Evolutionary conservation across 2,888 invertebrate species (phyloP).

Genomic region (Calameuta filiformis): DNA sequence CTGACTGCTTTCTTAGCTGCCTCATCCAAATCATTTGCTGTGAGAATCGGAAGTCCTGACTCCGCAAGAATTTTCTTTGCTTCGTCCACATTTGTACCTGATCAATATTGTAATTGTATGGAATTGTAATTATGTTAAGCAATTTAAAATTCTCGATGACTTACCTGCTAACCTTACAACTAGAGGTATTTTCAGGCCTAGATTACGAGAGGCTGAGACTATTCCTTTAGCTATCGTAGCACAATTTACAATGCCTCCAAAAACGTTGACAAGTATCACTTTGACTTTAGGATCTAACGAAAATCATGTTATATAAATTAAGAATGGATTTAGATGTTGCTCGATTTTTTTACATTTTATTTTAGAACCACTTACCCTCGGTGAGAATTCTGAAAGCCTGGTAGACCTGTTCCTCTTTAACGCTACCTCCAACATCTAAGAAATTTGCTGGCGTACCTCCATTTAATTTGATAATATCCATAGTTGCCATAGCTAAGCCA

Average conservation of each 20-base stretch:
- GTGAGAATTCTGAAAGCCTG: slow-evolving; percentile 93
- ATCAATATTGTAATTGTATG: slow-evolving; percentile 16
- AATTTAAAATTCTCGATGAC: neutral
- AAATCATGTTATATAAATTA: neutral
- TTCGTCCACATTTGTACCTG: slow-evolving; percentile 84
- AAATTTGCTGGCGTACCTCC: slow-evolving; percentile 99
- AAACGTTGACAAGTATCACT: slow-evolving; percentile 96
- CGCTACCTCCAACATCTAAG: slow-evolving; percentile 96
- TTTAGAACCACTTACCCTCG: slow-evolving; percentile 65
- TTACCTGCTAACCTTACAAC: slow-evolving; percentile 94
- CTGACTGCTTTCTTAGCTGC: slow-evolving; percentile 90
- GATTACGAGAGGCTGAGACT: slow-evolving; percentile 85
- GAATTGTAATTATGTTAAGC: neutral
- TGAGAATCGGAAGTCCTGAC: slow-evolving; percentile 85
- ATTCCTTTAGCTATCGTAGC: slow-evolving; percentile 96
- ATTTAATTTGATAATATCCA: slow-evolving; percentile 98
- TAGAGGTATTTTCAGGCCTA: slow-evolving; percentile 85
- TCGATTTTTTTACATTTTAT: neutral
- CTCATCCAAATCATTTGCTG: slow-evolving; percentile 89
- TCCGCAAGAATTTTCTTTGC: slow-evolving; percentile 86
- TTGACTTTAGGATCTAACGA: slow-evolving; percentile 85
- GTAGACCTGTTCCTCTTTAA: slow-evolving; percentile 92
- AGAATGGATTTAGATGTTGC: neutral
- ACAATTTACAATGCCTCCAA: slow-evolving; percentile 99
- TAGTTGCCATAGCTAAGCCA: slow-evolving; percentile 99